phyloP scores from a whole-genome alignment of 2,888 invertebrate species.

The Gisinianus flammeolus region DNA sequence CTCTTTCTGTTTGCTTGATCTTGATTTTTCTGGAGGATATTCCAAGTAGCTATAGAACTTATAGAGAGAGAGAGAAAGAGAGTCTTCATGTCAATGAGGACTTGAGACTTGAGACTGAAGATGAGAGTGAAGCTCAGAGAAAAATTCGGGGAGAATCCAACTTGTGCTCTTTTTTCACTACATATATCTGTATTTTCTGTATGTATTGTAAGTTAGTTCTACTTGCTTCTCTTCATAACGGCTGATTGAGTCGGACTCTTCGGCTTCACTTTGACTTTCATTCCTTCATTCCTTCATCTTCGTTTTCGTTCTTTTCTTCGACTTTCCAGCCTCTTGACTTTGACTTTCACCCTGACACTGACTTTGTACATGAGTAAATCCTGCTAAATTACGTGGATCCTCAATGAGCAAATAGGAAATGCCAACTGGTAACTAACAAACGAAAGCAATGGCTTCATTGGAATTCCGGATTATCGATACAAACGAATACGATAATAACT shows the following conservation, averaged over 20 bases:
- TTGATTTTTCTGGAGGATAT: no score
- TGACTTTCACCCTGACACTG: neutral
- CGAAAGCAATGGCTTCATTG: no score
- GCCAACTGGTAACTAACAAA: no score
- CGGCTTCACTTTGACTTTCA: neutral
- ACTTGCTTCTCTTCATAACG: constrained; percentile 17
- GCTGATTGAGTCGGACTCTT: constrained; percentile 13
- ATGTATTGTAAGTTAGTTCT: neutral
- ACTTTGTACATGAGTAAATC: no score
- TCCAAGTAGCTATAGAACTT: neutral
- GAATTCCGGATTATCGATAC: no score
- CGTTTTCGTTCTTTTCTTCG: no score
- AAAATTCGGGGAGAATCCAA: neutral
- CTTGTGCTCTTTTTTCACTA: constrained; percentile 4
- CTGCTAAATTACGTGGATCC: no score
- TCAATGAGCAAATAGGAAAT: no score
- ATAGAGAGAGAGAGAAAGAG: neutral
- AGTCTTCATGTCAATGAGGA: constrained; percentile 13
- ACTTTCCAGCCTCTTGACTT: neutral
- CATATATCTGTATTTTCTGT: neutral
- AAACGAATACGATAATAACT: no score
- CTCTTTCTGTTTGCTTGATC: no score
- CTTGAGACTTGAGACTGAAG: neutral
- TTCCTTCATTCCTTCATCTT: neutral
- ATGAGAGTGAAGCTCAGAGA: neutral